Base-by-base conservation (phyloP, 1,140 invertebrate genomes). In the Tetraneura akinire region DNA sequence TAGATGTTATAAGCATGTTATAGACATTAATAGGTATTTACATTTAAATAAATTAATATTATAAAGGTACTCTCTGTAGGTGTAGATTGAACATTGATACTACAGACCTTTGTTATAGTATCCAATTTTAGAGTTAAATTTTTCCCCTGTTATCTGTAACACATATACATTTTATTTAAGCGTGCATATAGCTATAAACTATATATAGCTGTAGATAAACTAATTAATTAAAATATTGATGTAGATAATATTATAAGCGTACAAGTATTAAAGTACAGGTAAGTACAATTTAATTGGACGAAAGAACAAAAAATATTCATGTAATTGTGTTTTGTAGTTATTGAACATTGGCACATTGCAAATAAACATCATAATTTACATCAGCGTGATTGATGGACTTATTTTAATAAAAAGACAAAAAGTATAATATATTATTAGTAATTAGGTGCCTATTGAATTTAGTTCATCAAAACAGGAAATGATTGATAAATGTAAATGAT, bases 31-130 rank as follows among this genome's bases (percentile, higher is more conserved):
- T n/a, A n/a, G n/a, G n/a, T n/a, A n/a, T n/a, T n/a, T n/a, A n/a
- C n/a, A n/a, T n/a, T n/a, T n/a, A n/a, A n/a, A n/a, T n/a, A n/a
- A n/a, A n/a, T n/a, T n/a, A n/a, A n/a, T n/a, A n/a, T n/a, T n/a
- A n/a, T n/a, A n/a, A n/a, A n/a, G n/a, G n/a, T n/a, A n/a, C n/a
- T n/a, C n/a, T n/a, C n/a, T n/a, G n/a, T n/a, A n/a, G n/a, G n/a
- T 1, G 6, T n/a, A 11, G 0, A 13, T 11, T 26, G 9, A 57
- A 18, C 14, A 14, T 62, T 29, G 23, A 32, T 62, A 37, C 21
- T 57, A 74, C 3, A 78, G 55, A 10, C 74, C 74, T 78, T 78
- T 78, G 16, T 78, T 78, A 37, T 78, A 78, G 18, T 60, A 78
- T 60, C 74, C 74, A 26, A 60, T 78, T 26, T 60, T 55, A 16